Conservation (phyloP, 2,797 vertebrate genomes). For the Crossoptilon crossoptilon region DNA sequence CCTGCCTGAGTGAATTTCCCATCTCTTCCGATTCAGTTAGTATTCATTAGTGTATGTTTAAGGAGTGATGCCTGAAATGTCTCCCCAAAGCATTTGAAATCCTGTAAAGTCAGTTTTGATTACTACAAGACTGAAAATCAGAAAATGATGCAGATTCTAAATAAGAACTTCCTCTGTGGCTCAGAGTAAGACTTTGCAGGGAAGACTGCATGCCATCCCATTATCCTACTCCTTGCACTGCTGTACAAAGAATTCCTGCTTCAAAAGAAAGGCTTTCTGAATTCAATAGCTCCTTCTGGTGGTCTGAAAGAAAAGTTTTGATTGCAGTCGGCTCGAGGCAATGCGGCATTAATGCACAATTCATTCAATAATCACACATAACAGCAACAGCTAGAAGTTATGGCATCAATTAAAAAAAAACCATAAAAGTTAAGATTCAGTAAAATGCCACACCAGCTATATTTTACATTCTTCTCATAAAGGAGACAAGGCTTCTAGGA, state of each 20-base stretch:
- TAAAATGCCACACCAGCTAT: background rate
- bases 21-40: background rate
- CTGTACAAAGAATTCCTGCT: background rate
- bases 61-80: background rate
- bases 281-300: constrained; percentile 70
- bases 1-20: background rate
- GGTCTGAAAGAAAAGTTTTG: constrained; percentile 7
- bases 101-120: background rate
- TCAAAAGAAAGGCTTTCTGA: background rate
- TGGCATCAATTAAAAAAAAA: background rate
- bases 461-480: background rate
- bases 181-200: background rate
- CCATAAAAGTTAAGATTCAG: background rate
- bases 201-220: background rate
- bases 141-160: background rate
- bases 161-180: background rate
- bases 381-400: background rate
- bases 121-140: background rate
- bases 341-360: background rate
- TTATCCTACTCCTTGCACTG: background rate
- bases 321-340: background rate
- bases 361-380: background rate
- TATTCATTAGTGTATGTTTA: background rate
- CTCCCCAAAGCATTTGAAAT: background rate
- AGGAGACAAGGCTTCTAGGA: background rate